phyloP scores from a whole-genome alignment of 2,888 invertebrate species.

The Heteromyza rotundicornis region DNA sequence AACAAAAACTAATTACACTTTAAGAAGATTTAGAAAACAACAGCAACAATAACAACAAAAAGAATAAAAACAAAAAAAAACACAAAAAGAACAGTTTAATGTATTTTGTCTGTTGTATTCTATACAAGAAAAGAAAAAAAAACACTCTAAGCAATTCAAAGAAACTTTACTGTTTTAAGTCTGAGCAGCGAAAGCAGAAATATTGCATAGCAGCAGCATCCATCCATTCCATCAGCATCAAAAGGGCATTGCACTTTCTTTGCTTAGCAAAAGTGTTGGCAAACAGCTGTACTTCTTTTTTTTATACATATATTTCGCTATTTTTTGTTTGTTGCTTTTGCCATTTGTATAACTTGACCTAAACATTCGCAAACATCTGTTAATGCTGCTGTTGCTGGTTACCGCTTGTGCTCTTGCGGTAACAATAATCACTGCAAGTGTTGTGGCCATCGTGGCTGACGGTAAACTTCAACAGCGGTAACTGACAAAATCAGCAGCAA shows the following conservation, averaged over 20 bases:
- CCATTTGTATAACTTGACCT: slow-evolving; percentile 40
- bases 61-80: slow-evolving; percentile 21
- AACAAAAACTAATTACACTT: background rate
- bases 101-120: too few relatives aligned
- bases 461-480: too few relatives aligned
- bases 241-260: background rate
- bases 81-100: slow-evolving; percentile 26
- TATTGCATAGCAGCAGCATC: too few relatives aligned
- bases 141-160: too few relatives aligned
- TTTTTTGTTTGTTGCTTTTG: slow-evolving; percentile 12
- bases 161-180: too few relatives aligned
- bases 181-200: too few relatives aligned
- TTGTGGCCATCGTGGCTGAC: background rate
- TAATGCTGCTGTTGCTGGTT: slow-evolving; percentile 17
- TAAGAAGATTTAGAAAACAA: background rate
- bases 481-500: background rate
- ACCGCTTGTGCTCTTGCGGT: slow-evolving; percentile 6
- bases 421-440: background rate
- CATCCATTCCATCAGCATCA: too few relatives aligned
- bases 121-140: too few relatives aligned
- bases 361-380: slow-evolving; percentile 40
- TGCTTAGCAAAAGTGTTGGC: slow-evolving; percentile 11
- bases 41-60: slow-evolving; percentile 19
- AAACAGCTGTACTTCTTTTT: slow-evolving; percentile 24
- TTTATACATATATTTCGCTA: background rate